Conservation (phyloP, 2,888 invertebrate species). For the Sarcophaga subvicina region DNA sequence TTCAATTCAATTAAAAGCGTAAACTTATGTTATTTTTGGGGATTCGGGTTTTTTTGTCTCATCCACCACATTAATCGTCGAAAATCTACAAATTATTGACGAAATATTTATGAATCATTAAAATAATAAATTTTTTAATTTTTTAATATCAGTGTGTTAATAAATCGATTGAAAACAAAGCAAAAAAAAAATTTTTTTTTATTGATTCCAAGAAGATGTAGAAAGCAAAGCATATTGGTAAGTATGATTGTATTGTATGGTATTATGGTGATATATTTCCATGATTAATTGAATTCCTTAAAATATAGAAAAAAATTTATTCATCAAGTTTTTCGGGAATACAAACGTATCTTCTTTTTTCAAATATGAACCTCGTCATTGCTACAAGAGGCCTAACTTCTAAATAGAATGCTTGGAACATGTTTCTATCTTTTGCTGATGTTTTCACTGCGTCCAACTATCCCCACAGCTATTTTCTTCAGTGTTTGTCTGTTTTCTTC, state of each 20-base stretch:
- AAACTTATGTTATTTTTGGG: too few species aligned
- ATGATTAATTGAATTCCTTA: background rate
- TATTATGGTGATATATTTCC: background rate
- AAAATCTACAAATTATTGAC: slow-evolving; percentile 8
- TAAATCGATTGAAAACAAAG: background rate
- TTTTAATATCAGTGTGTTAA: background rate
- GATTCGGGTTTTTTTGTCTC: background rate
- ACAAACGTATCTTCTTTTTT: too few species aligned
- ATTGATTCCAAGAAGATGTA: background rate
- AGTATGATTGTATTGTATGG: background rate
- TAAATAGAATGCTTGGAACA: too few species aligned
- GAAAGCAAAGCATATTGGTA: background rate
- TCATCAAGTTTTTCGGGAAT: background rate
- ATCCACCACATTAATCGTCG: background rate
- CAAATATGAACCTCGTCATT: too few species aligned
- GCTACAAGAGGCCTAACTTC: too few species aligned
- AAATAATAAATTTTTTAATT: slow-evolving; percentile 8
- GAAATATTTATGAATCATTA: slow-evolving; percentile 36
- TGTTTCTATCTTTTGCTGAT: too few species aligned
- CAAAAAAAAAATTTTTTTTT: background rate
- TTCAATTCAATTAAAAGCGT: background rate
- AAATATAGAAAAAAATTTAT: background rate
- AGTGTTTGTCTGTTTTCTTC: too few species aligned
- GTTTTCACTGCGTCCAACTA: too few species aligned
- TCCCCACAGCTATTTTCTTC: too few species aligned